Evolutionary conservation across 2,888 invertebrate species (phyloP).

Genomic region (Leptopilina myrica): DNA sequence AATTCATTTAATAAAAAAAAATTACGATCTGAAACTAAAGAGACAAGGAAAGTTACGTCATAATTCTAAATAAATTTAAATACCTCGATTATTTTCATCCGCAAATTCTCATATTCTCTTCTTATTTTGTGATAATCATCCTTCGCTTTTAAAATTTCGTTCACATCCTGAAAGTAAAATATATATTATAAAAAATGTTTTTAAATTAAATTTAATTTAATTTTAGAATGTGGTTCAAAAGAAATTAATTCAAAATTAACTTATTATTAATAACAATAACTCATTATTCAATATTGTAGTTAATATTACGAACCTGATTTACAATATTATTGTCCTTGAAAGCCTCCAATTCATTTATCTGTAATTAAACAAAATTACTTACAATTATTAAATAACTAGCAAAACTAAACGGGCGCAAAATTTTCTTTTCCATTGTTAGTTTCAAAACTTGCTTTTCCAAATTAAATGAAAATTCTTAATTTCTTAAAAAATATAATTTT

Average conservation of each 20-base stretch:
- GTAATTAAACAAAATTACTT: constrained; percentile 36
- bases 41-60: constrained; percentile 2
- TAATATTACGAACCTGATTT: constrained; percentile 43
- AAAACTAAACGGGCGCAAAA: too few relatives aligned
- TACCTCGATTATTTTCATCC: constrained; percentile 57
- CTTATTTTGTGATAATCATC: constrained; percentile 59
- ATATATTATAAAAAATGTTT: constrained; percentile 9
- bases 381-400: neutral
- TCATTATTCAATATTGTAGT: too few relatives aligned
- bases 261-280: too few relatives aligned
- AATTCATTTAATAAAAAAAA: neutral
- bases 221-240: too few relatives aligned
- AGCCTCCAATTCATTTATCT: constrained; percentile 54
- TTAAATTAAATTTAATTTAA: too few relatives aligned
- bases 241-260: too few relatives aligned
- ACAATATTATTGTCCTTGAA: constrained; percentile 42
- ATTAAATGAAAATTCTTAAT: too few relatives aligned
- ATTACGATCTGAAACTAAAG: neutral
- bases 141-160: constrained; percentile 62
- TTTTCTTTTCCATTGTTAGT: too few relatives aligned
- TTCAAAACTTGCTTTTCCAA: too few relatives aligned
- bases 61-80: constrained; percentile 19
- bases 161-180: constrained; percentile 43
- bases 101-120: constrained; percentile 63
- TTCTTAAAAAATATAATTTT: too few relatives aligned